phyloP scores from a whole-genome alignment of 2,113 vertebrate species.

The Desmodus rotundus region DNA sequence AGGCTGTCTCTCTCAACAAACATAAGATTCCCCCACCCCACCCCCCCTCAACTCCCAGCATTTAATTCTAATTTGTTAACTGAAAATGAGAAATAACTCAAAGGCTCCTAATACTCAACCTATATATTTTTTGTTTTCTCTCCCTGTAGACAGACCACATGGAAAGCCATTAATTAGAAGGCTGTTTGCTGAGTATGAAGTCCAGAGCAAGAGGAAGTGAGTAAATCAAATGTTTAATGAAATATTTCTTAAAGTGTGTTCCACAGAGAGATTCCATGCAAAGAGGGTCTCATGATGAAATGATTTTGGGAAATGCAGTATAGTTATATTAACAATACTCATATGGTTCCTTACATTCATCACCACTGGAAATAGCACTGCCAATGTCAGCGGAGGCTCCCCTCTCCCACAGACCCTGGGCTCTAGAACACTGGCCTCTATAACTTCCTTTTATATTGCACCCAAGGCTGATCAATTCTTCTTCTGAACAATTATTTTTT shows the following conservation, averaged over 20 bases:
- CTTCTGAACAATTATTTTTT: background rate
- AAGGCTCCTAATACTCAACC: background rate
- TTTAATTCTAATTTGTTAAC: slow-evolving; percentile 38
- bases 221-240: background rate
- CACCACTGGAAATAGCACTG: background rate
- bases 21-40: background rate
- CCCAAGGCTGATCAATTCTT: background rate
- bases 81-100: slow-evolving; percentile 24
- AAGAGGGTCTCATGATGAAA: background rate
- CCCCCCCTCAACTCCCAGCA: background rate
- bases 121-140: background rate
- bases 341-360: background rate
- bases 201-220: background rate
- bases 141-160: background rate
- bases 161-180: background rate
- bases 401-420: background rate
- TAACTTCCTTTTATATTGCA: background rate
- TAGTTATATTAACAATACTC: background rate
- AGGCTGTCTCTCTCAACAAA: background rate
- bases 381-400: background rate
- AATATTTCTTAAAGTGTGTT: background rate
- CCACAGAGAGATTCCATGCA: background rate
- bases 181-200: background rate
- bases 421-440: background rate
- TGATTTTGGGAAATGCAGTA: background rate